Conservation (phyloP, 2,888 invertebrate genomes). For the Dynastes tityus region DNA sequence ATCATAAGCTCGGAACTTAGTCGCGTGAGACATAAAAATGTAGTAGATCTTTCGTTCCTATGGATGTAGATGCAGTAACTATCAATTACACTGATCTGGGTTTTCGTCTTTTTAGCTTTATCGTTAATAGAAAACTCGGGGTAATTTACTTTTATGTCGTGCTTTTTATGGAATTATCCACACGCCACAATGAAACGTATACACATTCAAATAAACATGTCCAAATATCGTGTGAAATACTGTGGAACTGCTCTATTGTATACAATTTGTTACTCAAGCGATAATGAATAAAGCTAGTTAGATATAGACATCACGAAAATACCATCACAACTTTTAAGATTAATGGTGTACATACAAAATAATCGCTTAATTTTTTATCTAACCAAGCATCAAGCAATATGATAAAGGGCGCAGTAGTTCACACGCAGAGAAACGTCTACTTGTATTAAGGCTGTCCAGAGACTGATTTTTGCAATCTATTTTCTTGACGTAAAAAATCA, state of each 20-base stretch:
- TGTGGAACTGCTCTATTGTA: neutral
- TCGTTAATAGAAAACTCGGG: slow-evolving; percentile 6
- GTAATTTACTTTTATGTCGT: slow-evolving; percentile 4
- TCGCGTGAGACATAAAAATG: slow-evolving; percentile 37
- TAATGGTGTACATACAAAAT: too few species aligned
- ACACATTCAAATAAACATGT: neutral
- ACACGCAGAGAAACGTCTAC: too few species aligned
- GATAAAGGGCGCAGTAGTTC: too few species aligned
- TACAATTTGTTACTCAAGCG: neutral
- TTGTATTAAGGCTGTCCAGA: too few species aligned
- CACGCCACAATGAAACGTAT: neutral
- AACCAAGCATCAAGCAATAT: too few species aligned
- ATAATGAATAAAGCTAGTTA: too few species aligned
- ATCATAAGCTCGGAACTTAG: slow-evolving; percentile 30
- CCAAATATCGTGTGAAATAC: neutral
- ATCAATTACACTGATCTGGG: slow-evolving; percentile 21
- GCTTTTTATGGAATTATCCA: slow-evolving; percentile 11
- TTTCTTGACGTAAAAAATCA: too few species aligned
- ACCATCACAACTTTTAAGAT: too few species aligned
- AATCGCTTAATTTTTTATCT: too few species aligned
- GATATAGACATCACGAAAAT: too few species aligned
- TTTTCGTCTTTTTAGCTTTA: neutral
- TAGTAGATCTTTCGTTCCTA: slow-evolving; percentile 7
- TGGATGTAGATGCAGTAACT: slow-evolving; percentile 15
- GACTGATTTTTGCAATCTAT: too few species aligned